Evolutionary conservation across 2,797 vertebrate genomes (phyloP).

Genomic region (Phrynocephalus guinanensis): DNA sequence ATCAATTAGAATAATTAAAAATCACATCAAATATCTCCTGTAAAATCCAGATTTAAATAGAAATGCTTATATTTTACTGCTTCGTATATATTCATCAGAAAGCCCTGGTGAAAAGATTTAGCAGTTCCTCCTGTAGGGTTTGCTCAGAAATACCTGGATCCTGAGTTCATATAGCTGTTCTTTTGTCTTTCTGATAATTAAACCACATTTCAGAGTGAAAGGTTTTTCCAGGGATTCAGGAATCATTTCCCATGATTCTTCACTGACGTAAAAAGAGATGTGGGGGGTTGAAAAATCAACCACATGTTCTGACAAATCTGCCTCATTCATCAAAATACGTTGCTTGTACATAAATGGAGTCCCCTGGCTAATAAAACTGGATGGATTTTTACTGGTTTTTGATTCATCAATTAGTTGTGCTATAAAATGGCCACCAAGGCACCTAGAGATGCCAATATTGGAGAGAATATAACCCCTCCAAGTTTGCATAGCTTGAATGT

Average conservation of each 20-base stretch:
- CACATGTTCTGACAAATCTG: too few relatives aligned
- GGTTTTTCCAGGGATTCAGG: background rate
- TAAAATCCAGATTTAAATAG: background rate
- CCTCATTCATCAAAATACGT: too few relatives aligned
- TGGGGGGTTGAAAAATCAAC: too few relatives aligned
- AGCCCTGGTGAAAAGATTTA: background rate
- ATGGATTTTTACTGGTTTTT: too few relatives aligned
- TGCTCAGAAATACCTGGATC: background rate
- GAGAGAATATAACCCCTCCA: too few relatives aligned
- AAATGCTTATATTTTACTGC: conserved; percentile 15
- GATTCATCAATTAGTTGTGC: too few relatives aligned
- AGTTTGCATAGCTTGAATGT: too few relatives aligned
- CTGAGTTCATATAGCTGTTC: background rate
- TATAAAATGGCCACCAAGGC: too few relatives aligned
- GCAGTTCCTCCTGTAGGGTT: background rate
- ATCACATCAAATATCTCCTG: conserved; percentile 10
- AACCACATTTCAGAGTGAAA: background rate
- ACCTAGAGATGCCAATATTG: too few relatives aligned
- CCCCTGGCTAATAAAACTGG: too few relatives aligned
- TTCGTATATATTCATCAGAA: background rate
- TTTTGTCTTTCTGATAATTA: background rate
- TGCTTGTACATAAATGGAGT: too few relatives aligned
- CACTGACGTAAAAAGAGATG: too few relatives aligned
- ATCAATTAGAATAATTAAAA: conserved; percentile 20
- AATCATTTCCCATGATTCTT: background rate